Conservation (phyloP, 1,140 invertebrate species). For the Tachypleus tridentatus region DNA sequence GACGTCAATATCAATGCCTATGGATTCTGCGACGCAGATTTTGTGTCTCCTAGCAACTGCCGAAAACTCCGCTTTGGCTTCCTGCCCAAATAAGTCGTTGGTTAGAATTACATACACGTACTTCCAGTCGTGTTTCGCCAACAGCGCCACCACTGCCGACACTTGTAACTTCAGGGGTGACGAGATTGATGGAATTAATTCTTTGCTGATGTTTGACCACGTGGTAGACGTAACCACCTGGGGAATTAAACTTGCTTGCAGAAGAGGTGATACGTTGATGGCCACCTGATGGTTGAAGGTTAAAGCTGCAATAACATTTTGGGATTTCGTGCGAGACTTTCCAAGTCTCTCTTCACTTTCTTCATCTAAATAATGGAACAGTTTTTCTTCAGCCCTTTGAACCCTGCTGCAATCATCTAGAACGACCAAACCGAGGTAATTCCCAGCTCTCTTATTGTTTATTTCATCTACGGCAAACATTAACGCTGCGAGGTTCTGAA, state of each 20-base stretch:
- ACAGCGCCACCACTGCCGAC: slow-evolving; percentile 8
- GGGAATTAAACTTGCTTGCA: slow-evolving; percentile 9
- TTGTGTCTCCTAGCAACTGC: slow-evolving; percentile 10
- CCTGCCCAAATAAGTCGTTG: slow-evolving; percentile 10
- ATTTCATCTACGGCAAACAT: slow-evolving; percentile 26
- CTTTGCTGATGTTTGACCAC: background rate
- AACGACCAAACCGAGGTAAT: slow-evolving; percentile 27
- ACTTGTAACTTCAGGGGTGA: slow-evolving; percentile 14
- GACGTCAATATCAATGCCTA: slow-evolving; percentile 12
- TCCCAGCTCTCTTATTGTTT: slow-evolving; percentile 24
- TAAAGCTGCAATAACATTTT: slow-evolving; percentile 14
- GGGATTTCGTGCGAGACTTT: slow-evolving; percentile 6
- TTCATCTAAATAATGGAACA: slow-evolving; percentile 32
- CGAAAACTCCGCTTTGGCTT: slow-evolving; percentile 10
- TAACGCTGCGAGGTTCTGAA: slow-evolving; percentile 26
- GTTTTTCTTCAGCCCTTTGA: slow-evolving; percentile 24
- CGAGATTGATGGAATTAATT: background rate
- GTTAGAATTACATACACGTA: slow-evolving; percentile 20
- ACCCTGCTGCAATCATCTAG: slow-evolving; percentile 28
- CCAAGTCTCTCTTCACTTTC: slow-evolving; percentile 14
- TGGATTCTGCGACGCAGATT: slow-evolving; percentile 12
- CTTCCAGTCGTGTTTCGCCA: slow-evolving; percentile 13
- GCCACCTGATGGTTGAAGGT: slow-evolving; percentile 13
- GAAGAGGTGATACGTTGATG: slow-evolving; percentile 11
- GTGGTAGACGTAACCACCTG: slow-evolving; percentile 9